Base-by-base conservation (phyloP, 2,888 invertebrate species). In the Marronus borbonicus region DNA sequence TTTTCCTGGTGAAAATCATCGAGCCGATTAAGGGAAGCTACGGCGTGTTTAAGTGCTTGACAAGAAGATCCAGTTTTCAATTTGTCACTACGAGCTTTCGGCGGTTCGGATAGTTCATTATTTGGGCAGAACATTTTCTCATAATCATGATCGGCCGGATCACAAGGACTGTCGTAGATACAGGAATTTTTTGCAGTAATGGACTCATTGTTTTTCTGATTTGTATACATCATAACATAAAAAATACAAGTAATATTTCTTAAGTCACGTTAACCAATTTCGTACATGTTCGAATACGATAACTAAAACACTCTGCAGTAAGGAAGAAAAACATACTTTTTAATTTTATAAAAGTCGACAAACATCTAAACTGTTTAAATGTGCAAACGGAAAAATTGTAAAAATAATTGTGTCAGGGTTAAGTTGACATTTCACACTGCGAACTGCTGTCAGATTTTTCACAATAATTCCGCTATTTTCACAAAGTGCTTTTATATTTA, bases 1-100 rank as follows among this genome's bases (percentile, higher is more conserved):
- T 96, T 96, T 89, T 97, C 97, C 88, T 95, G 93, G 83, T 93
- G 92, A 89, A 98, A 98, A 91, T 98, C 98, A 89, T 98, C 98
- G 83, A 97, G 93, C 64, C 97, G 93, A 87, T 97, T 96, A 76
- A 98, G 91, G 62, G 96, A 95, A 69, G 97, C 95, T 77, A 98
- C 97, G 68, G 98, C 98, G 84, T 96, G 96, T 86, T 95, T 93
- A 75, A 98, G 90, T 60, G 98, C 98, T 84, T 95, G 94, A 88
- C 97, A 98, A 3, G 97, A 97, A 31, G 94, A 91, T 49, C 94
- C 94, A 68, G 94, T 93, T 84, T 92, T 92, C 79, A 91, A 87
- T 82, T 90, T 89, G 87, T 92, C 92, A 82, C 86, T 86, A 77
- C 89, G 85, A 66, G 86, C 81, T 80, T 83, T 86, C 52, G 88